Evolutionary conservation across 2,797 vertebrate species (phyloP), one percentile per base, ranked within the genome.

Genomic region (Botia kubotai): DNA sequence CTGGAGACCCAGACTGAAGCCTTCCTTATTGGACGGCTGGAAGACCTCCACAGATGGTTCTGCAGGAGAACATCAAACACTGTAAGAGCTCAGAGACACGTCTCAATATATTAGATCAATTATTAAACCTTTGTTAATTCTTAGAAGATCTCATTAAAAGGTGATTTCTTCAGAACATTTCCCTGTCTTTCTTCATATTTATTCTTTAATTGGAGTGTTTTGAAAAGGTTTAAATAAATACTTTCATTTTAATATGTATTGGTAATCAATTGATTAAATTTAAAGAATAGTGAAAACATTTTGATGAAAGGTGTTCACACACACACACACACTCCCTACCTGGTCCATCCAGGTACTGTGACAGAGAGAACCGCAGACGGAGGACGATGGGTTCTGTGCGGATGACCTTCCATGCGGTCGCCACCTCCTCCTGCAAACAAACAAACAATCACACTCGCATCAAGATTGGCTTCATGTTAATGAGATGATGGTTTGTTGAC

Each of bases 381-480:
- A 99, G 93, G 84, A 99, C 93, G 81, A 99, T 97, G 85, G 98
- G 97, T 90, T 99, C 97, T 57, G 97, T 97, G 90, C 97, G 95
- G 88, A 98, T 96, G 88, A 99, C 97, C 94, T 99, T 99, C 98
- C 98, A 99, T 4, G 98, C 97, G 33, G 97, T 98, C 0, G 98
- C 97, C 90, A 99, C 97, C 92, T 99, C 97, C 94, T 99, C 98
- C 98, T 99, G 89, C 86, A 87, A 75, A 88, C 84, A 87, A 75
- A 88, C 84, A 87, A 71, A 89, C 79, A 88, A 13, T 26, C 13
- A 12, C 13, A 77, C 16, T 26, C 19, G 6, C 52, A 29, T 55
- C 63, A 19, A 16, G 10, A 43, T 67, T 11, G 4, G 39, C 14
- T 19, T 11, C 50, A 19, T 12, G 3, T 43, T 5, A 53, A 53